A percentile compares a stretch with the other conserved stretches of the same genome.
Conservation (phyloP, 2,113 vertebrate genomes). For the Trichomycterus rosablanca region DNA sequence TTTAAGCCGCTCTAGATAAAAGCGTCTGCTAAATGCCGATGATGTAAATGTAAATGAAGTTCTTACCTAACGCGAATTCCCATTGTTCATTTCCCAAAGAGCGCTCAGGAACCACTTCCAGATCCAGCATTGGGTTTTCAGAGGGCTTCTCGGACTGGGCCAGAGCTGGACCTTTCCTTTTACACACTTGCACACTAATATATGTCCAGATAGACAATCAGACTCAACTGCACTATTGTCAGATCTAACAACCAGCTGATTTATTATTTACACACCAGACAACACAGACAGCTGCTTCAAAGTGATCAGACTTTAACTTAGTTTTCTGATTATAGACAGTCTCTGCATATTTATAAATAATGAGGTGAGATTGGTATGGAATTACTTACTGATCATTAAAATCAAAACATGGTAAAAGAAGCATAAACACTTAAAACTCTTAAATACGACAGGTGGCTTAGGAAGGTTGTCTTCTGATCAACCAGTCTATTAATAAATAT, state of each 20-base stretch:
- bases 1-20: too few species aligned
- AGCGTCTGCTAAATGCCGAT: too few species aligned
- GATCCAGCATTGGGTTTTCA: conserved; percentile 88
- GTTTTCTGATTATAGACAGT: not conserved
- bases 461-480: too few species aligned
- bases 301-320: too few species aligned
- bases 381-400: too few species aligned
- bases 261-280: not conserved
- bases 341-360: conserved; percentile 25
- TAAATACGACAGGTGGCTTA: too few species aligned
- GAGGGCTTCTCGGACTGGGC: conserved; percentile 40
- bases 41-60: too few species aligned
- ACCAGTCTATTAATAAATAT: too few species aligned
- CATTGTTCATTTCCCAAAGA: conserved; percentile 99
- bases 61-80: conserved; percentile 94
- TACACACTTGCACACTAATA: conserved; percentile 25
- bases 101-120: conserved; percentile 98
- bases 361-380: too few species aligned
- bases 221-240: conserved; percentile 3
- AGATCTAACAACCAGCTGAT: not conserved
- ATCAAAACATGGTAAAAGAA: too few species aligned
- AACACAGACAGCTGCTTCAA: not conserved
- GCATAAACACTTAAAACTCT: too few species aligned
- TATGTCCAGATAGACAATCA: not conserved
- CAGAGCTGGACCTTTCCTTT: conserved; percentile 47